Conservation (phyloP, 2,888 invertebrate genomes). For the Neuroscelio doddi region DNA sequence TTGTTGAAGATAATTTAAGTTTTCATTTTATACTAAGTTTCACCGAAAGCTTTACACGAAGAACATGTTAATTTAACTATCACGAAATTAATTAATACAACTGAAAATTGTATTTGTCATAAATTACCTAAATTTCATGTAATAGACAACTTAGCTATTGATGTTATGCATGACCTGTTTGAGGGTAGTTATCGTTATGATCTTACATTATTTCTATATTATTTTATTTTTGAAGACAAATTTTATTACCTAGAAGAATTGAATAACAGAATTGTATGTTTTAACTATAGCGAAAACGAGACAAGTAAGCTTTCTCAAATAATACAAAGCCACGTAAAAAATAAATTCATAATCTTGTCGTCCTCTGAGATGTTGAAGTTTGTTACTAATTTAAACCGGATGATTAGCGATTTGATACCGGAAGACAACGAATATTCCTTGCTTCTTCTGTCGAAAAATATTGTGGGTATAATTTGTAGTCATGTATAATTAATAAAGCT, state of each 20-base stretch:
- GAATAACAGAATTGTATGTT: slow-evolving; percentile 17
- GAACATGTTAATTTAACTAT: slow-evolving; percentile 17
- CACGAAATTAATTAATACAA: slow-evolving; percentile 26
- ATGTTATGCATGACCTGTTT: slow-evolving; percentile 43
- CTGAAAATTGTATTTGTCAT: slow-evolving; percentile 35
- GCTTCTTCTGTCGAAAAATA: slow-evolving; percentile 9
- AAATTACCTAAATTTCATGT: slow-evolving; percentile 34
- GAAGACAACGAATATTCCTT: slow-evolving; percentile 18
- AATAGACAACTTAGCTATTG: slow-evolving; percentile 37
- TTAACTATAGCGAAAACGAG: slow-evolving; percentile 25
- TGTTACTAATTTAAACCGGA: slow-evolving; percentile 17
- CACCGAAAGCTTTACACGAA: slow-evolving; percentile 42
- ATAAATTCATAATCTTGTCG: slow-evolving; percentile 20
- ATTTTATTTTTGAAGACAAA: slow-evolving; percentile 20
- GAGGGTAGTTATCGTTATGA: slow-evolving; percentile 45
- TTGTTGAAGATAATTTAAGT: slow-evolving; percentile 31
- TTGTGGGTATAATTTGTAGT: no score
- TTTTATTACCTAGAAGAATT: slow-evolving; percentile 18
- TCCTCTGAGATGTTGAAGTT: slow-evolving; percentile 32
- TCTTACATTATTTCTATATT: slow-evolving; percentile 18
- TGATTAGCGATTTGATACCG: slow-evolving; percentile 26
- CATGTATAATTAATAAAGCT: no score
- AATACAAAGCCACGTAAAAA: slow-evolving; percentile 10
- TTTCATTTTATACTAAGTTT: slow-evolving; percentile 40
- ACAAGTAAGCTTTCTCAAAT: slow-evolving; percentile 28